Base-by-base conservation (phyloP, 2,113 vertebrate genomes). In the Choloepus hoffmanni region DNA sequence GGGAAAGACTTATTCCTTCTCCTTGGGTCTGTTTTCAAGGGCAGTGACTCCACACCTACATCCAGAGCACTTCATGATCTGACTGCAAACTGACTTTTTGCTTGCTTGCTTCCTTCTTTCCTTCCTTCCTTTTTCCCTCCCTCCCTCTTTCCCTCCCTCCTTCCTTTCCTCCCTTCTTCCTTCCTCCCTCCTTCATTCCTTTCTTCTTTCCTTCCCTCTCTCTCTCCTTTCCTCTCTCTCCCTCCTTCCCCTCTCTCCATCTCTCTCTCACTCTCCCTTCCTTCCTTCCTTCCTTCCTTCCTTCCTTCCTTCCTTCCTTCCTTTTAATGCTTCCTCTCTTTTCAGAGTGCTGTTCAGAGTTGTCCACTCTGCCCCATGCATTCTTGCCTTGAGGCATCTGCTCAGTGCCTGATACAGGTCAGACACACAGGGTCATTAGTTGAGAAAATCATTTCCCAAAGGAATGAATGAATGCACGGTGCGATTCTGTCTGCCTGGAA, bases 1-100 rank as follows among this genome's bases (percentile, higher is more conserved):
- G 28, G 63, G 48, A 60, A 70, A 78, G 65, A n/a, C 36, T 67
- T 28, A 11, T 1, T 40, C 40, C 7, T 36, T 89, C 77, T 92
- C 81, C 93, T 73, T 67, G 67, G 43, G 70, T 68, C 83, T 92
- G 67, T 40, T 73, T 92, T 94, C 91, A 95, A 95, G 82, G 89
- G 50, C 88, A 43, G 53, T 1, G 26, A 70, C 77, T 21, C 26
- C 40, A 3, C 2, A 9, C 74, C n/a, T 5, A 26, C 74, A 67
- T 28, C n/a, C 93, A 67, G 36, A 50, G 67, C 36, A 28, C 4
- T 14, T 48, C 55, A 28, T 40, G 5, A 16, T 63, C 62, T 48
- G 43, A 43, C 63, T 73, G 1, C 72, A 45, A 14, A 14, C 9
- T 15, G 58, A 26, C 43, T 24, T 30, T n/a, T 16, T 55, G 48